Conservation (phyloP, 2,888 invertebrate species). For the Platycheirus rosarum region DNA sequence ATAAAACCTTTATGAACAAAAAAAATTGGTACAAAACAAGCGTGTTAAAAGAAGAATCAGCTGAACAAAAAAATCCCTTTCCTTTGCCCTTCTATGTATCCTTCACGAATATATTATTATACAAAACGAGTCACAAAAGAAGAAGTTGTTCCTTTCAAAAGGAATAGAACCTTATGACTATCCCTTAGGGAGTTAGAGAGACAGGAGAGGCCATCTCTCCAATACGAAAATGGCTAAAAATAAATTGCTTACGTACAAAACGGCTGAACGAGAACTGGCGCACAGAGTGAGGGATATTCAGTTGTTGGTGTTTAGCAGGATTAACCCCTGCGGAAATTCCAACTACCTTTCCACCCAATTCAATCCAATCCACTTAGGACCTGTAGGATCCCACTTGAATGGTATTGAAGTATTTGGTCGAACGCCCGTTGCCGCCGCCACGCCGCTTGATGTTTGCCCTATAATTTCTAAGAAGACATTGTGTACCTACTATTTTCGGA, state of each 20-base stretch:
- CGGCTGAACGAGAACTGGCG: slow-evolving; percentile 44
- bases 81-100: slow-evolving; percentile 3
- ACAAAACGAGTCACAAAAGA: slow-evolving; percentile 37
- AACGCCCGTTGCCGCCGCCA: slow-evolving; percentile 1
- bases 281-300: slow-evolving; percentile 36
- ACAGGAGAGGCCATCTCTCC: slow-evolving; percentile 41
- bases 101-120: slow-evolving; percentile 49
- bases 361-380: slow-evolving; percentile 24
- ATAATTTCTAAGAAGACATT: slow-evolving; percentile 25
- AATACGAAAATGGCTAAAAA: slow-evolving; percentile 40
- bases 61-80: slow-evolving; percentile 9
- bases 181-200: slow-evolving; percentile 56
- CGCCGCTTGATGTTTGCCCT: slow-evolving; percentile 37
- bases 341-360: background rate
- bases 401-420: slow-evolving; percentile 35
- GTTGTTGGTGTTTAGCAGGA: slow-evolving; percentile 52
- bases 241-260: slow-evolving; percentile 66
- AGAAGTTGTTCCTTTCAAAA: slow-evolving; percentile 46
- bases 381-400: slow-evolving; percentile 26
- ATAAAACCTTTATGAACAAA: slow-evolving; percentile 20
- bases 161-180: slow-evolving; percentile 65
- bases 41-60: slow-evolving; percentile 32
- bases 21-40: slow-evolving; percentile 17
- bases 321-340: slow-evolving; percentile 64
- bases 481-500: slow-evolving; percentile 5